A percentile compares a stretch with the other conserved stretches of the same genome.
phyloP scores from a whole-genome alignment of 92 coral and sea anemone genomes.

The Galaxea fascicularis region DNA sequence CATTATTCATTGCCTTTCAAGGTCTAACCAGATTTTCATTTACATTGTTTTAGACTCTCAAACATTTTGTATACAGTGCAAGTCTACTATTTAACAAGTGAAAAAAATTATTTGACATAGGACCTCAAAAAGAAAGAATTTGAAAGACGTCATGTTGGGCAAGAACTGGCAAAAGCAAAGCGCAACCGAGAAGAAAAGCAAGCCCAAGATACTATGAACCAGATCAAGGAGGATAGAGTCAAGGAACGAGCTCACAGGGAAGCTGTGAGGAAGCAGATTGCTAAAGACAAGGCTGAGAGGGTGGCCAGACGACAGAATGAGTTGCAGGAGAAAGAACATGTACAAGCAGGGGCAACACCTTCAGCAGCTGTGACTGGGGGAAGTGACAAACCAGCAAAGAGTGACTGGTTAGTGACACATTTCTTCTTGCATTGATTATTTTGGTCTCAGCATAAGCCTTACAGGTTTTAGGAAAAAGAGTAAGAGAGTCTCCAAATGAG shows the following conservation, averaged over 20 bases:
- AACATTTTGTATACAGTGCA: too few species aligned
- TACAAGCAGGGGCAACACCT: conserved; percentile 40
- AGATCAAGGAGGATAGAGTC: conserved; percentile 87
- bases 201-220: conserved; percentile 77
- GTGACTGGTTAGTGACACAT: conserved; percentile 9
- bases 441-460: background rate
- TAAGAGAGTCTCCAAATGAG: too few species aligned
- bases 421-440: background rate
- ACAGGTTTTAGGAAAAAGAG: too few species aligned
- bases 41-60: too few species aligned
- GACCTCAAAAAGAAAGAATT: conserved; percentile 75
- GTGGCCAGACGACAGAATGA: conserved; percentile 83
- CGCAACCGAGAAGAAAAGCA: conserved; percentile 80
- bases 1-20: too few species aligned
- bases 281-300: conserved; percentile 90
- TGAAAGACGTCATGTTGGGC: conserved; percentile 78
- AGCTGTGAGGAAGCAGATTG: conserved; percentile 89
- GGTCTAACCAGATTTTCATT: too few species aligned
- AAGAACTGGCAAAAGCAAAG: conserved; percentile 75
- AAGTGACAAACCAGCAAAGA: conserved; percentile 4
- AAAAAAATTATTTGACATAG: conserved; percentile 35
- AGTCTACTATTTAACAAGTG: background rate
- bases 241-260: conserved; percentile 89
- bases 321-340: conserved; percentile 69
- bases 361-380: conserved; percentile 20